Evolutionary conservation across 2,113 vertebrate genomes (phyloP).

Genomic region (Taxidea taxus): DNA sequence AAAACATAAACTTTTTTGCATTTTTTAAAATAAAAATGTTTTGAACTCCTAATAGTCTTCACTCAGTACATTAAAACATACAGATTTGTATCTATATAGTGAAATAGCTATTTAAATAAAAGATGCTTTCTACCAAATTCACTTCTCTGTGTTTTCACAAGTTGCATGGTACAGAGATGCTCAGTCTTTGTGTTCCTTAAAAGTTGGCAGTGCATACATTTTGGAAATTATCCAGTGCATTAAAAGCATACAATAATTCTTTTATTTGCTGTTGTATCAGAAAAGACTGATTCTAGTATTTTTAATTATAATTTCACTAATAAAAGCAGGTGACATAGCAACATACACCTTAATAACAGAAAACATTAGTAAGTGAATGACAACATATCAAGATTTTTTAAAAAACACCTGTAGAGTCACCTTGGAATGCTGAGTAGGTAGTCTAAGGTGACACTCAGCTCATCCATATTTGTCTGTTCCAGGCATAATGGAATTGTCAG

Average conservation of each 20-base stretch:
- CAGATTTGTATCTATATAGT: neutral
- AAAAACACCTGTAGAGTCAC: conserved; percentile 82
- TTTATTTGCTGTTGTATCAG: neutral
- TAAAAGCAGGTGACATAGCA: neutral
- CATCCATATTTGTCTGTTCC: conserved; percentile 99
- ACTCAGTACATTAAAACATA: neutral
- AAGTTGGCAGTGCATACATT: neutral
- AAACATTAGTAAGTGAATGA: conserved; percentile 6
- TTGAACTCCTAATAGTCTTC: neutral
- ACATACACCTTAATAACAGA: conserved; percentile 4
- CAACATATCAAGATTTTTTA: conserved; percentile 42
- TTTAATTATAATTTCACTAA: conserved; percentile 35
- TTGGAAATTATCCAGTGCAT: neutral
- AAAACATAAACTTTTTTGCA: neutral
- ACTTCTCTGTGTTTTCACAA: neutral
- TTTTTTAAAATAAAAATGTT: conserved; percentile 39
- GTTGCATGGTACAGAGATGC: neutral
- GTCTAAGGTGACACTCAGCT: conserved; percentile 95
- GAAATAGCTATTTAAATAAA: conserved; percentile 25
- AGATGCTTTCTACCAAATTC: neutral
- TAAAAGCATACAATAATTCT: neutral
- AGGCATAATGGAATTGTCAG: conserved; percentile 97
- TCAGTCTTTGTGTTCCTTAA: neutral
- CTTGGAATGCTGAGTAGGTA: conserved; percentile 99
- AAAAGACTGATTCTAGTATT: neutral